Conservation (phyloP, 2,888 invertebrate species). For the Sarcophaga rosellei region DNA sequence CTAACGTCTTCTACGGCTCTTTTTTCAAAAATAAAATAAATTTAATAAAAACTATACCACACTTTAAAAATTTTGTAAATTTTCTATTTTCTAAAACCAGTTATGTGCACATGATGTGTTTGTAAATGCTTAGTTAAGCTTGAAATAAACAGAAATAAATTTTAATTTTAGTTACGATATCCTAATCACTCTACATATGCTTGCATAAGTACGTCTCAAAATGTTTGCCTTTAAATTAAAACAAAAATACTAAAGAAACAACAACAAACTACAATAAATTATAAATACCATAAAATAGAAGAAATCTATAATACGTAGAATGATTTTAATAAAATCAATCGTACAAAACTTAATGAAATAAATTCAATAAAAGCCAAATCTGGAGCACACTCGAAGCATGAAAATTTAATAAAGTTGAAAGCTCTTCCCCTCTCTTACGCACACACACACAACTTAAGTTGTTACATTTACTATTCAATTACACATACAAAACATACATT, state of each 20-base stretch:
- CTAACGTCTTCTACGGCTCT: too few relatives aligned
- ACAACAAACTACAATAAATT: not conserved
- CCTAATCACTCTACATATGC: too few relatives aligned
- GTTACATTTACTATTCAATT: not conserved
- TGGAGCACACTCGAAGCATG: not conserved
- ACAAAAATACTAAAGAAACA: too few relatives aligned
- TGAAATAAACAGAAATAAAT: too few relatives aligned
- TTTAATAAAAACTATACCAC: too few relatives aligned
- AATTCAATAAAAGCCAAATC: slow-evolving; percentile 36
- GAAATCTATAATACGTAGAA: not conserved
- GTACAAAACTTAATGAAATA: slow-evolving; percentile 32
- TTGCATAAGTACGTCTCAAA: too few relatives aligned
- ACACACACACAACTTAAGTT: not conserved
- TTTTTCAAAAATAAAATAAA: too few relatives aligned
- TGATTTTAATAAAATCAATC: slow-evolving; percentile 40
- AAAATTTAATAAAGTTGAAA: slow-evolving; percentile 36
- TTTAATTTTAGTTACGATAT: too few relatives aligned
- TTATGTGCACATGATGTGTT: too few relatives aligned
- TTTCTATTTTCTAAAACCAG: too few relatives aligned
- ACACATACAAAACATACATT: not conserved
- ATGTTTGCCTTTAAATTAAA: not conserved
- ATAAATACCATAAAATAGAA: not conserved
- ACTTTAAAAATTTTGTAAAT: too few relatives aligned
- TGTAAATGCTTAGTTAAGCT: too few relatives aligned
- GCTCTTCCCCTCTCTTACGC: not conserved